Base-by-base conservation (phyloP, 2,113 vertebrate species). In the Natator depressus region DNA sequence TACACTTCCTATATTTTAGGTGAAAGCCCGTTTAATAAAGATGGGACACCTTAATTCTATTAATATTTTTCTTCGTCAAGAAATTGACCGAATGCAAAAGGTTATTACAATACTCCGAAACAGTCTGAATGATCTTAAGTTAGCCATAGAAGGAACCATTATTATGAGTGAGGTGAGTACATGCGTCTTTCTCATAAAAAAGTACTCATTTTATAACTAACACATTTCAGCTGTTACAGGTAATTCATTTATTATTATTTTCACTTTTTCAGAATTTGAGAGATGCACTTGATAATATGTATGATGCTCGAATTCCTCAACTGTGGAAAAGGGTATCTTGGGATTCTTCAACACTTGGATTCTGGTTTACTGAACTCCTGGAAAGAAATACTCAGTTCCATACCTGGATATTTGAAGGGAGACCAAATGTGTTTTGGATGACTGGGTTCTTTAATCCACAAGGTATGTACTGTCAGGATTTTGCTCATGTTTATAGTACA, bases 391-490 rank as follows among this genome's bases (percentile, higher is more conserved):
- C 75, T 50, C 98, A 98, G 8, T 98, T 99, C 87, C 95, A 97
- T n/a, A 29, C 79, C 11, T 99, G 98, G 98, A 97, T 98, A 97
- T 98, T 93, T 97, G 97, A 98, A 65, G 98, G 98, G 80, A 98
- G 98, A 80, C 98, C 98, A 87, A 97, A 95, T 47, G 97, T 97
- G 4, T 98, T 99, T 96, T 99, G 98, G 98, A 98, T 99, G 96
- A 98, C 98, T 3, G 98, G 98, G 80, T 99, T 99, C 96, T 99
- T 99, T 95, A 98, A 99, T 84, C 98, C 98, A 19, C 98, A 99
- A 97, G 98, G 98, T 98, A 97, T 10, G 72, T 94, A 91, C 50
- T 87, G 85, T 31, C 50, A 81, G 46, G 51, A 46, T 72, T n/a
- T 72, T n/a, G n/a, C 65, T 65, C 31, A 80, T 72, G 75, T n/a